phyloP scores from a whole-genome alignment of 2,797 vertebrate species.

The Tangara arthus region DNA sequence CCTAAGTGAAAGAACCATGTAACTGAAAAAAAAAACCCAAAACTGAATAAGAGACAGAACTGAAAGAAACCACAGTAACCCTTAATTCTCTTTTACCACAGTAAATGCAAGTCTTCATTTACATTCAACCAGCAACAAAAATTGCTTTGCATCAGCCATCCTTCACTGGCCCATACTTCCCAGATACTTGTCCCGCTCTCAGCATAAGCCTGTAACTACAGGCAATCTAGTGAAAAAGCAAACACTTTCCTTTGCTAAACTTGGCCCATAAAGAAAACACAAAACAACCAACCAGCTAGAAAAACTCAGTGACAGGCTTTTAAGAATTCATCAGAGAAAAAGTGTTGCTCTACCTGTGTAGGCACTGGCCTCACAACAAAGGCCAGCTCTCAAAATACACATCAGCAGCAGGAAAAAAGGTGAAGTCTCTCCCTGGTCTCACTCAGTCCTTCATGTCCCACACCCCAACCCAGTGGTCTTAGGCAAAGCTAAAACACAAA shows the following conservation, averaged over 20 bases:
- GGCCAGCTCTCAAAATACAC: background rate
- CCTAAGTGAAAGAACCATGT: background rate
- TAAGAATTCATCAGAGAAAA: background rate
- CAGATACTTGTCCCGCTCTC: background rate
- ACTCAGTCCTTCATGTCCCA: accelerated
- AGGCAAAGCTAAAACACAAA: background rate
- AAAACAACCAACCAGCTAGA: background rate
- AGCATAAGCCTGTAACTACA: background rate
- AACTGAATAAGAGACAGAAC: background rate
- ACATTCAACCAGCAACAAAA: background rate
- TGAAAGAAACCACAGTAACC: background rate
- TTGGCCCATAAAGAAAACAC: background rate
- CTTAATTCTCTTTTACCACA: background rate
- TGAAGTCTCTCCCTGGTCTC: background rate
- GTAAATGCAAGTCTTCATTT: background rate
- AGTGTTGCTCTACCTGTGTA: background rate
- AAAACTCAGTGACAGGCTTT: background rate
- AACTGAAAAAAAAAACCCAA: background rate
- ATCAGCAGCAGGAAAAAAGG: background rate
- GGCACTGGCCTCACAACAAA: background rate
- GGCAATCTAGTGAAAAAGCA: background rate
- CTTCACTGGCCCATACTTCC: background rate
- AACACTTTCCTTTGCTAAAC: background rate
- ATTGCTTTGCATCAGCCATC: background rate
- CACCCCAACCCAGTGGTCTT: background rate